phyloP scores from a whole-genome alignment of 2,113 vertebrate species.

The Stigmatopora argus region DNA sequence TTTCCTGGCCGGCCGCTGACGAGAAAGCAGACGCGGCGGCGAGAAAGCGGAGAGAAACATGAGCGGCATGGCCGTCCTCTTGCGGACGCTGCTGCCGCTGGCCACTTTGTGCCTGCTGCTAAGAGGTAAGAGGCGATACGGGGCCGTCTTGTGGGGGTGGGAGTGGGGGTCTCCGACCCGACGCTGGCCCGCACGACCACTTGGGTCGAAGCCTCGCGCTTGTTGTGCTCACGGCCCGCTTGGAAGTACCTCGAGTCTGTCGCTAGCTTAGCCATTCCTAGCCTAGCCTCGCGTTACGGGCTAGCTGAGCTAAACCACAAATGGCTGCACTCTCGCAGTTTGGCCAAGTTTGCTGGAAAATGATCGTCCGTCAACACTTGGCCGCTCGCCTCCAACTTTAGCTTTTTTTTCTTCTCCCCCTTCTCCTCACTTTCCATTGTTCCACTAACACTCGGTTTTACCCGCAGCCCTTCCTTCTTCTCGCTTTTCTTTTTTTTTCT shows the following conservation, averaged over 20 bases:
- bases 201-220: background rate
- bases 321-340: background rate
- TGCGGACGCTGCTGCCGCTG: conserved; percentile 81
- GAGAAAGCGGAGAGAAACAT: conserved; percentile 48
- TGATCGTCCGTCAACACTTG: background rate
- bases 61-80: conserved; percentile 82
- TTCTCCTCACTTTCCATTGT: background rate
- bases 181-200: too few species aligned
- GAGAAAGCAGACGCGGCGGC: conserved; percentile 58
- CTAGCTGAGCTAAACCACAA: background rate
- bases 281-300: background rate
- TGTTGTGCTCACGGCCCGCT: conserved; percentile 30
- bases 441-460: background rate
- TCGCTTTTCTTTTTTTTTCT: background rate
- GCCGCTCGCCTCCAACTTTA: background rate
- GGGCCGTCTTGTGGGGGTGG: too few species aligned
- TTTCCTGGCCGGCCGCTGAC: background rate
- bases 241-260: background rate
- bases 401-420: background rate
- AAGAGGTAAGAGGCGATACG: conserved; percentile 73
- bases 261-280: conserved; percentile 25
- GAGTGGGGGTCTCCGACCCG: too few species aligned
- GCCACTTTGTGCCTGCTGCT: conserved; percentile 81
- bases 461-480: background rate
- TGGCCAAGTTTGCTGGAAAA: conserved; percentile 1